Conservation (phyloP, 1,140 invertebrate species). For the Gryllus bimaculatus region DNA sequence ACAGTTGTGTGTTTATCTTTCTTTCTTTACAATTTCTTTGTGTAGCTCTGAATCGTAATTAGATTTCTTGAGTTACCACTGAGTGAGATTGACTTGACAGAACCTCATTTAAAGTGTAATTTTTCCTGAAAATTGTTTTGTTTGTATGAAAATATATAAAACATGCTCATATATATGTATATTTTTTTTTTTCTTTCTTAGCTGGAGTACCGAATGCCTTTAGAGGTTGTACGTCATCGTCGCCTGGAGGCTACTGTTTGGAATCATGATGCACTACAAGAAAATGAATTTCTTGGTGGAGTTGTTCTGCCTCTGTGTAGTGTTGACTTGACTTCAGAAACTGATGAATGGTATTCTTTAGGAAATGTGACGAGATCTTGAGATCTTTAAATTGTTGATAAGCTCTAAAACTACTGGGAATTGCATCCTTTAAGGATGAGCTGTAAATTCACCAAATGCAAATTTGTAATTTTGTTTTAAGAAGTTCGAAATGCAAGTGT, state of each 20-base stretch:
- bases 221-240: constrained; percentile 65
- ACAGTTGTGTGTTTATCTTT: background rate
- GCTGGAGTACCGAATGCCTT: constrained; percentile 78
- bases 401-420: background rate
- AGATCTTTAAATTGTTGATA: background rate
- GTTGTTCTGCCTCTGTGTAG: constrained; percentile 63
- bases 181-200: constrained; percentile 36
- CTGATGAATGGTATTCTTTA: constrained; percentile 67
- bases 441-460: background rate
- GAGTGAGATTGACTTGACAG: too few relatives aligned
- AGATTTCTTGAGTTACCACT: too few relatives aligned
- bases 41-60: too few relatives aligned
- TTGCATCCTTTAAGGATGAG: background rate
- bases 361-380: constrained; percentile 32
- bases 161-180: background rate
- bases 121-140: background rate
- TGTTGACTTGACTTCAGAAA: constrained; percentile 65
- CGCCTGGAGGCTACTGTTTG: constrained; percentile 85
- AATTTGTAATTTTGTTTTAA: background rate
- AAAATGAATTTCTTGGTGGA: constrained; percentile 90
- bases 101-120: too few relatives aligned
- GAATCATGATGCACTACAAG: constrained; percentile 90
- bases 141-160: background rate
- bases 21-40: too few relatives aligned
- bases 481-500: background rate